Percentiles rank a stretch among this genome's conserved stretches.
phyloP scores from a whole-genome alignment of 2,888 invertebrate species.

The Melanophora roralis region DNA sequence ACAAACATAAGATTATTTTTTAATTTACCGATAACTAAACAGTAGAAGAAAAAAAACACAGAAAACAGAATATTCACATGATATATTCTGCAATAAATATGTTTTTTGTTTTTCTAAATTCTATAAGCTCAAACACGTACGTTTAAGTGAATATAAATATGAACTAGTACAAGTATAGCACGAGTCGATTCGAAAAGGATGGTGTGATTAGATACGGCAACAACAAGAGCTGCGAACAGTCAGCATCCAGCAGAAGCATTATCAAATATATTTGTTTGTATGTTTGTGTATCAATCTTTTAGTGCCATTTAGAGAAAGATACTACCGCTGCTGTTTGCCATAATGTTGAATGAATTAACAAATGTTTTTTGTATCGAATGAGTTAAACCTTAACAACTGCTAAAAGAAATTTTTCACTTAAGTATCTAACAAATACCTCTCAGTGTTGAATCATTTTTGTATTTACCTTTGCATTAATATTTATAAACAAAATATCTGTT shows the following conservation, averaged over 20 bases:
- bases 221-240: constrained; percentile 9
- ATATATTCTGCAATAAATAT: constrained; percentile 5
- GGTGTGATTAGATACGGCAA: neutral
- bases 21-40: neutral
- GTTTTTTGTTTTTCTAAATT: neutral
- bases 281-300: constrained; percentile 30
- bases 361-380: constrained; percentile 6
- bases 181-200: constrained; percentile 11
- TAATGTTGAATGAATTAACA: constrained; percentile 36
- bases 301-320: constrained; percentile 23
- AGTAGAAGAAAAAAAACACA: neutral
- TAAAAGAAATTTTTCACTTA: constrained; percentile 27
- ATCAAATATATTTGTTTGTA: too few species aligned
- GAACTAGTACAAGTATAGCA: constrained; percentile 20
- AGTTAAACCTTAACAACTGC: constrained; percentile 51
- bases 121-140: neutral
- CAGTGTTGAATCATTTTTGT: neutral
- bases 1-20: neutral
- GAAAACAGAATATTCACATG: constrained; percentile 1
- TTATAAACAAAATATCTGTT: neutral
- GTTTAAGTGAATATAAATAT: constrained; percentile 9
- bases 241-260: neutral
- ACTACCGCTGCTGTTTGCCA: neutral
- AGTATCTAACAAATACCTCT: constrained; percentile 4
- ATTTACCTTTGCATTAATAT: neutral